Conservation (phyloP, 2,888 invertebrate genomes). For the Lepas anatifera region DNA sequence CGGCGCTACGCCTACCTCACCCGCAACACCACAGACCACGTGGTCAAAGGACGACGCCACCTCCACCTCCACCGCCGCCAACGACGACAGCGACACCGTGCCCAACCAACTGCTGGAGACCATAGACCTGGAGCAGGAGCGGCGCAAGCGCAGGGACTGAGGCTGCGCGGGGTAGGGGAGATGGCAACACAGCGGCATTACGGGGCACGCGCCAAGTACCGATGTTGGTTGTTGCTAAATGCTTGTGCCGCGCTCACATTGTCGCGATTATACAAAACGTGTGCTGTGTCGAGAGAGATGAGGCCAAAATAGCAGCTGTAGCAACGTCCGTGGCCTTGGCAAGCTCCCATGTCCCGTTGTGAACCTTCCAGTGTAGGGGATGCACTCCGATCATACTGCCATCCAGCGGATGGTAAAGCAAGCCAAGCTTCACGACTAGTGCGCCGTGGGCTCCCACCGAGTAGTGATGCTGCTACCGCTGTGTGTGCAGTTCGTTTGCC, state of each 20-base stretch:
- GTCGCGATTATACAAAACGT: background rate
- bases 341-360: no score
- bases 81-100: background rate
- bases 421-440: no score
- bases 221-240: background rate
- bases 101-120: background rate
- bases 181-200: background rate
- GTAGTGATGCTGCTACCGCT: no score
- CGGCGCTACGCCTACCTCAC: background rate
- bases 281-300: background rate
- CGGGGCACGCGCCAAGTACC: background rate
- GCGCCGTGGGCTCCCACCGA: no score
- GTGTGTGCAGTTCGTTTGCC: no score
- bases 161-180: background rate
- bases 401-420: no score
- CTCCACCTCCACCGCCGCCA: background rate
- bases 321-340: no score
- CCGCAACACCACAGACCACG: background rate
- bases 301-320: no score
- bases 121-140: background rate
- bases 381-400: background rate
- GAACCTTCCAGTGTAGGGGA: background rate
- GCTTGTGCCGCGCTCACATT: background rate
- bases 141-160: background rate
- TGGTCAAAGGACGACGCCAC: background rate